Percentiles rank a stretch among this genome's conserved stretches.
Evolutionary conservation across 2,113 vertebrate species (phyloP).

Genomic region (Alethe diademata): DNA sequence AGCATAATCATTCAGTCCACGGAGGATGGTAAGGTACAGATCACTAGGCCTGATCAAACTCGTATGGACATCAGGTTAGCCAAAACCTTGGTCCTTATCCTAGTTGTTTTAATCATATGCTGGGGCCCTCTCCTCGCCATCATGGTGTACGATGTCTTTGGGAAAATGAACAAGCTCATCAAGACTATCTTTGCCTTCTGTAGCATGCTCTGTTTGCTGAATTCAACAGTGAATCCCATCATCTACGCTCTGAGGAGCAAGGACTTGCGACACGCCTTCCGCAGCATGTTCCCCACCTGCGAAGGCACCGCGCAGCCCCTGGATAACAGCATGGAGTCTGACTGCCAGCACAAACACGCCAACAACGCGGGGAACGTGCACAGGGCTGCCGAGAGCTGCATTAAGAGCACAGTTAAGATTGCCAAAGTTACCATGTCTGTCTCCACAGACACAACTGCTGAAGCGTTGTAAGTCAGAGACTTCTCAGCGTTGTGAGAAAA

Average conservation of each 20-base stretch:
- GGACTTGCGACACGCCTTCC: slow-evolving; percentile 94
- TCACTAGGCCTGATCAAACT: slow-evolving; percentile 91
- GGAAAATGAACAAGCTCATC: slow-evolving; percentile 94
- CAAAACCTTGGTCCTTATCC: slow-evolving; percentile 97
- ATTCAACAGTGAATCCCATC: slow-evolving; percentile 98
- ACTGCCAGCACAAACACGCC: slow-evolving; percentile 90
- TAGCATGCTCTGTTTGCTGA: slow-evolving; percentile 96
- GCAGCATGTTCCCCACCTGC: slow-evolving; percentile 90
- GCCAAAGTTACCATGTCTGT: slow-evolving; percentile 99
- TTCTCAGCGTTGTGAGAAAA: slow-evolving; percentile 13
- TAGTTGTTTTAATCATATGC: slow-evolving; percentile 96
- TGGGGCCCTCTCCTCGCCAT: slow-evolving; percentile 98
- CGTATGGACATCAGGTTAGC: slow-evolving; percentile 98
- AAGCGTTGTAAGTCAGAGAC: slow-evolving; percentile 85
- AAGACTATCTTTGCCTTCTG: slow-evolving; percentile 99
- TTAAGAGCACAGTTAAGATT: slow-evolving; percentile 99
- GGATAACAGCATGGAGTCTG: slow-evolving; percentile 98
- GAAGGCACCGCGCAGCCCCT: slow-evolving; percentile 87
- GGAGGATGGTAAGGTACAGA: slow-evolving; percentile 94
- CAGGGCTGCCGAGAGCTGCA: slow-evolving; percentile 94
- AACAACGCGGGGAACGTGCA: slow-evolving; percentile 86
- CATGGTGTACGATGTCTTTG: slow-evolving; percentile 99
- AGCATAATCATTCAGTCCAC: slow-evolving; percentile 93
- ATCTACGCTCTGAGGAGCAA: slow-evolving; percentile 98
- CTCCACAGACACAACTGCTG: slow-evolving; percentile 96